Evolutionary conservation across 2,113 vertebrate species (phyloP).

Genomic region (Oenanthe melanoleuca): DNA sequence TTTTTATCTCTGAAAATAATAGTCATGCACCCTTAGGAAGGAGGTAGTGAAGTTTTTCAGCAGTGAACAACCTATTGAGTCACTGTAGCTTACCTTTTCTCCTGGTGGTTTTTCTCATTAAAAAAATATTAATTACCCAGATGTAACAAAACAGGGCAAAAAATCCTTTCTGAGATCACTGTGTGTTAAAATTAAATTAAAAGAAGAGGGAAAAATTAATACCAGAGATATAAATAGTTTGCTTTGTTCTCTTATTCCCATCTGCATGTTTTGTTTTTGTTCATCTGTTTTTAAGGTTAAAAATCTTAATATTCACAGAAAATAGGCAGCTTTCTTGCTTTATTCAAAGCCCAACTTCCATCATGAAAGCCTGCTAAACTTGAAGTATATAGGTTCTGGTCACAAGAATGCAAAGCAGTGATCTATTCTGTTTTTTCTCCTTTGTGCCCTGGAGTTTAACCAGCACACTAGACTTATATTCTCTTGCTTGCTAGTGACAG

Average conservation of each 20-base stretch:
- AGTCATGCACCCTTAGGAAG: not conserved
- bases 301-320: not conserved
- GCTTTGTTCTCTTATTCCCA: not conserved
- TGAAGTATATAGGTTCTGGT: not conserved
- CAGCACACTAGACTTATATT: constrained; percentile 41
- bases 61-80: not conserved
- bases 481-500: constrained; percentile 45
- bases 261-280: not conserved
- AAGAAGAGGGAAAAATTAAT: not conserved
- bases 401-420: not conserved
- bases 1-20: not conserved
- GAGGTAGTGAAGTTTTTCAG: not conserved
- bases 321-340: not conserved
- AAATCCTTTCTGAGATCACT: not conserved
- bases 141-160: not conserved
- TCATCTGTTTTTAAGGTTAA: not conserved
- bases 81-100: not conserved
- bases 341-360: not conserved
- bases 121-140: not conserved
- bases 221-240: not conserved
- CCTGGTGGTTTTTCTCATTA: not conserved
- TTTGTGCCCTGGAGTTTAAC: constrained; percentile 47
- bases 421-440: not conserved
- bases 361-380: not conserved
- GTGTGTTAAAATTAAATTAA: not conserved